These are phyloP conservation scores for Cotesia typhae DNA, from an alignment of 1,140 invertebrate genomes.

Conservation along the genomic window DNA sequence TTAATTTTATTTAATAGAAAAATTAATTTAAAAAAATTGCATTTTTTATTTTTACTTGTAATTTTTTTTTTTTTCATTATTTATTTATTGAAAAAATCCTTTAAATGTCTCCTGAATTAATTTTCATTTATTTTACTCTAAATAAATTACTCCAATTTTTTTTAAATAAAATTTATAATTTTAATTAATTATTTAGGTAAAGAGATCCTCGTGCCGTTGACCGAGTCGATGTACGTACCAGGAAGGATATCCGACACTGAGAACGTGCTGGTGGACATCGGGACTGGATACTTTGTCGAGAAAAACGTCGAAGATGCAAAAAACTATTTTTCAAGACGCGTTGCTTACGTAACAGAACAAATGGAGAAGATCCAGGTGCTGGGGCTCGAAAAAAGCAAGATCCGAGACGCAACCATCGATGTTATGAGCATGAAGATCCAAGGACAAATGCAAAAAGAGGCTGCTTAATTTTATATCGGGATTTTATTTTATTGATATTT, in stretches of 20 bases:
- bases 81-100: too few relatives aligned
- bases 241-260: slow-evolving; percentile 83
- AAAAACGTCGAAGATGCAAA: slow-evolving; percentile 84
- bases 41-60: too few relatives aligned
- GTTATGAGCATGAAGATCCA: slow-evolving; percentile 76
- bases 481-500: slow-evolving; percentile 18
- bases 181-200: slow-evolving; percentile 62
- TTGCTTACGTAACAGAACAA: slow-evolving; percentile 89
- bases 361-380: slow-evolving; percentile 92
- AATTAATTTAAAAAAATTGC: too few relatives aligned
- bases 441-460: slow-evolving; percentile 48
- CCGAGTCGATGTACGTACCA: slow-evolving; percentile 94
- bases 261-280: slow-evolving; percentile 91
- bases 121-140: too few relatives aligned
- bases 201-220: slow-evolving; percentile 89
- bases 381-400: slow-evolving; percentile 85
- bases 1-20: too few relatives aligned
- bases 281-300: slow-evolving; percentile 94
- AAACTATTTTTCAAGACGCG: slow-evolving; percentile 92
- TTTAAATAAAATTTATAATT: background rate
- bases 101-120: too few relatives aligned
- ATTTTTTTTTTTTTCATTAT: too few relatives aligned
- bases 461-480: slow-evolving; percentile 9
- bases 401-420: slow-evolving; percentile 80
- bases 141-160: background rate